These are phyloP conservation scores for Zapornia atra DNA, from an alignment of 2,113 vertebrate species.

Conservation along the genomic window DNA sequence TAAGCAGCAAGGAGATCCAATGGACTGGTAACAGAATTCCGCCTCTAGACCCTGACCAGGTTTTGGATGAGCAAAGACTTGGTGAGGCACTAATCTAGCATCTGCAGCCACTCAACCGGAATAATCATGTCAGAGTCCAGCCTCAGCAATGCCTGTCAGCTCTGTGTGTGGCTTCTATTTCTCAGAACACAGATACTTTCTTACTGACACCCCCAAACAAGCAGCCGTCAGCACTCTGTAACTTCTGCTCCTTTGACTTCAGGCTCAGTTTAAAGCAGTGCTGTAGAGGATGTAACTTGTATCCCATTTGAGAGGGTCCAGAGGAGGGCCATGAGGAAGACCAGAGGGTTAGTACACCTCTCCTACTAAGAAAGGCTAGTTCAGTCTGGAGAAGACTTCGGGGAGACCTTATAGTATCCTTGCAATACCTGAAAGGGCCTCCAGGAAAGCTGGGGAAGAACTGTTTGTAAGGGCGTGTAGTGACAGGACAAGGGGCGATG, in stretches of 20 bases:
- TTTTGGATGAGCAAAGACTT: background rate
- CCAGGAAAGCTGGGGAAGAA: too few species aligned
- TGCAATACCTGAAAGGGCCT: too few species aligned
- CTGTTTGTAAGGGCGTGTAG: too few species aligned
- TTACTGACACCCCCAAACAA: background rate
- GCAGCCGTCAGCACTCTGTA: background rate
- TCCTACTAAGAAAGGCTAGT: too few species aligned
- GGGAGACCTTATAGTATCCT: too few species aligned
- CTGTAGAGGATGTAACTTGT: background rate
- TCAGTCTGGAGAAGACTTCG: too few species aligned
- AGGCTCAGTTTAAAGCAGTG: background rate
- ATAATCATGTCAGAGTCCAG: rapidly evolving
- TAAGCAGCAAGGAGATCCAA: background rate
- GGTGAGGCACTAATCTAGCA: too few species aligned
- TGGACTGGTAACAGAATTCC: background rate
- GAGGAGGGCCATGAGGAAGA: too few species aligned
- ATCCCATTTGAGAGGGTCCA: too few species aligned
- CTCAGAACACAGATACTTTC: background rate
- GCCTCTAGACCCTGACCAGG: too few species aligned
- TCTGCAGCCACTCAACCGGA: rapidly evolving
- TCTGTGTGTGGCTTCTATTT: background rate
- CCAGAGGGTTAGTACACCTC: too few species aligned
- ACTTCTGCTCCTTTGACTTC: background rate
- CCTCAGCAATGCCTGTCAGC: background rate
- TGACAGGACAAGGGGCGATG: too few species aligned